Evolutionary conservation across 2,888 invertebrate species (phyloP).

Genomic region (Pammene aurita): DNA sequence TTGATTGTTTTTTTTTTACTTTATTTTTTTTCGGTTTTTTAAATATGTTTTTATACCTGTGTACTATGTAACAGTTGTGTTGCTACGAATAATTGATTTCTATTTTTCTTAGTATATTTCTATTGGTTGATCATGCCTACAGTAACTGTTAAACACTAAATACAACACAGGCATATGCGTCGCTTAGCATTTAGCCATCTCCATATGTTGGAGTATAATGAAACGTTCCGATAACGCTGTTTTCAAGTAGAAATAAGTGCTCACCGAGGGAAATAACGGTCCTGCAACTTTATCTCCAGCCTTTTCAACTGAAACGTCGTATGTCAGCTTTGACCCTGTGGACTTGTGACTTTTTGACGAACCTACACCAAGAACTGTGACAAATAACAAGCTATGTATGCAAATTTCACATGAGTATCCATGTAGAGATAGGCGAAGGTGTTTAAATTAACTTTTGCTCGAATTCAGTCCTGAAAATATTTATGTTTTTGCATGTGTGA

Average conservation of each 20-base stretch:
- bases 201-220: constrained; percentile 11
- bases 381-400: constrained; percentile 32
- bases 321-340: background rate
- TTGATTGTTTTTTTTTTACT: too few species aligned
- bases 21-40: too few species aligned
- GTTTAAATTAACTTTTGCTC: background rate
- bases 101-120: too few species aligned
- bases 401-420: constrained; percentile 42
- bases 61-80: too few species aligned
- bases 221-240: constrained; percentile 36
- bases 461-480: background rate
- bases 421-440: background rate
- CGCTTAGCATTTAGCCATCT: too few species aligned
- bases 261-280: constrained; percentile 51
- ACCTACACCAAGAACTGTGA: constrained; percentile 35
- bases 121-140: too few species aligned
- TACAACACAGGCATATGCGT: too few species aligned
- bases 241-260: constrained; percentile 43
- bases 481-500: too few species aligned
- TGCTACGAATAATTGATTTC: too few species aligned
- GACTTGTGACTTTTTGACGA: background rate
- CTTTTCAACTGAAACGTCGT: background rate
- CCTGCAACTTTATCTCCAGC: constrained; percentile 50
- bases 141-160: too few species aligned
- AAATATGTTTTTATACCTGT: too few species aligned